These are phyloP conservation scores for Cynopterus brachyotis DNA, from an alignment of 2,113 vertebrate species.

Conservation along the genomic window DNA sequence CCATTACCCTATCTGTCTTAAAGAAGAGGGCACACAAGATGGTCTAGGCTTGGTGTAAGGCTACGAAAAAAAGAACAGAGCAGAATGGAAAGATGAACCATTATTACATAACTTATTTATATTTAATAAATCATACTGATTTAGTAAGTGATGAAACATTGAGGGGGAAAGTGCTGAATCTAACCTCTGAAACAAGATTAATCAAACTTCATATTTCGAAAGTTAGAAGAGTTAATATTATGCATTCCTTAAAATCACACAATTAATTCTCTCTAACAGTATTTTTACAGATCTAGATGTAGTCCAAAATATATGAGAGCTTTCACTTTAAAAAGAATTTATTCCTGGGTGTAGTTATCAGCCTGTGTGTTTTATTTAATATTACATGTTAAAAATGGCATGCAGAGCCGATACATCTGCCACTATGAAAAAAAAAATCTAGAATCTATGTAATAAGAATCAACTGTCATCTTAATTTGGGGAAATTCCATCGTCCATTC, in stretches of 20 bases:
- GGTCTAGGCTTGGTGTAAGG: not conserved
- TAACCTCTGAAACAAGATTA: not conserved
- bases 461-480: not conserved
- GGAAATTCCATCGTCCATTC: conserved; percentile 17
- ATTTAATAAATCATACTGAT: not conserved
- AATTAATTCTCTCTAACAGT: not conserved
- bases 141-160: not conserved
- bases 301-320: not conserved
- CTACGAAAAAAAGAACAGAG: not conserved
- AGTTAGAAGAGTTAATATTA: not conserved
- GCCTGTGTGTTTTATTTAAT: not conserved
- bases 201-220: not conserved
- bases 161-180: not conserved
- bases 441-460: not conserved
- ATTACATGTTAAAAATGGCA: not conserved
- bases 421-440: not conserved
- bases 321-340: conserved; percentile 41
- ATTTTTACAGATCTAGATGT: not conserved
- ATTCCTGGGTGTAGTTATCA: not conserved
- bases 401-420: not conserved
- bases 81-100: not conserved
- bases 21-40: not conserved
- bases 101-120: not conserved
- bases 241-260: not conserved
- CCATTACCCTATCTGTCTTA: not conserved